A percentile compares a stretch with the other conserved stretches of the same genome.
Conservation (phyloP, 2,888 invertebrate genomes). For the Acleris cristana region DNA sequence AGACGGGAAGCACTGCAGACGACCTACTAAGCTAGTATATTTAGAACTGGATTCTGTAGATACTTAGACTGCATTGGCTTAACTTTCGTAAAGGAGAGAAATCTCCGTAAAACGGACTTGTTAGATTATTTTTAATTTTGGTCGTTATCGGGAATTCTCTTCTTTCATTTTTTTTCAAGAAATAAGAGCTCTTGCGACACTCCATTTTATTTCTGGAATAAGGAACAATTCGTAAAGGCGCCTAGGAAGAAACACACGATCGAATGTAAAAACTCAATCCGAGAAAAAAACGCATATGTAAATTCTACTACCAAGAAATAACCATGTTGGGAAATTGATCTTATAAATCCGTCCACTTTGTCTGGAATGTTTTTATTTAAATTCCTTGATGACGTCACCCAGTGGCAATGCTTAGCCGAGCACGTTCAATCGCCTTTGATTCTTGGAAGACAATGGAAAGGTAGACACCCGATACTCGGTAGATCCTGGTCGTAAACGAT, state of each 20-base stretch:
- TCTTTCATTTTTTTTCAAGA: no score
- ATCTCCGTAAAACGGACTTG: not conserved
- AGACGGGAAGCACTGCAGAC: constrained; percentile 62
- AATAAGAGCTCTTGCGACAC: no score
- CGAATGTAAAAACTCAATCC: not conserved
- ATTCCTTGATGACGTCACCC: constrained; percentile 29
- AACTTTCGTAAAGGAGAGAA: constrained; percentile 11
- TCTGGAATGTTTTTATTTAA: constrained; percentile 5
- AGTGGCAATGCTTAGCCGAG: constrained; percentile 18
- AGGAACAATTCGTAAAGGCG: no score
- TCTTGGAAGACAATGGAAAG: constrained; percentile 27
- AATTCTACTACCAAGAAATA: not conserved
- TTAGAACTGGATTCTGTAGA: constrained; percentile 27
- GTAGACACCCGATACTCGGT: not conserved
- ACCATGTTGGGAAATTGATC: not conserved
- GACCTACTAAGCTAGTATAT: constrained; percentile 50
- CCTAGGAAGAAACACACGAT: no score
- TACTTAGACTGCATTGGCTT: constrained; percentile 8
- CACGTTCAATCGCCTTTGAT: constrained; percentile 30
- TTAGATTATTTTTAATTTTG: not conserved
- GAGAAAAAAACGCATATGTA: not conserved
- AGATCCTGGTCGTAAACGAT: constrained; percentile 22
- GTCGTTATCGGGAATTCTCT: no score
- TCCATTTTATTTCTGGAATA: no score
- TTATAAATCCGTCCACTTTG: not conserved